A percentile compares a stretch with the other conserved stretches of the same genome.
Evolutionary conservation across 2,113 vertebrate genomes (phyloP).

Genomic region (Tenebrosternarchus preto): DNA sequence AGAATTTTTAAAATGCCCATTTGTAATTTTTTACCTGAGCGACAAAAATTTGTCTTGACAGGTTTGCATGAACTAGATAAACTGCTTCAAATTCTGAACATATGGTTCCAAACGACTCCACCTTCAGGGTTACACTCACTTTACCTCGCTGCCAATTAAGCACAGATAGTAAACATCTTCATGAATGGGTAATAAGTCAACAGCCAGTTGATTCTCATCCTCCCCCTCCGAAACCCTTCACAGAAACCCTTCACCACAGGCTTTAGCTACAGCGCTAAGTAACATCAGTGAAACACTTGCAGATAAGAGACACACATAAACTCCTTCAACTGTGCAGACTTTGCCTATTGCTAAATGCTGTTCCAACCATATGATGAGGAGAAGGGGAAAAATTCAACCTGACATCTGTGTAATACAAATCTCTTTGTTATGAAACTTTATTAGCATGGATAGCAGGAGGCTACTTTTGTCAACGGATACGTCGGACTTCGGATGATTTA

Average conservation of each 20-base stretch:
- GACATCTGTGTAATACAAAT: neutral
- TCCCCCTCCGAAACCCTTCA: neutral
- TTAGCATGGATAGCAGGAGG: neutral
- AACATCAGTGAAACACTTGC: conserved; percentile 25
- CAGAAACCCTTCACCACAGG: too few species aligned
- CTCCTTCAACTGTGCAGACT: neutral
- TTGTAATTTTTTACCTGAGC: neutral
- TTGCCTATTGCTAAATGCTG: neutral
- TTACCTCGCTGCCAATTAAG: conserved; percentile 23
- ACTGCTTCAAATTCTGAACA: too few species aligned
- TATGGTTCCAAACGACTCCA: neutral
- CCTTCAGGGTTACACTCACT: neutral
- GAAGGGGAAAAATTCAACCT: neutral
- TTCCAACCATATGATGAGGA: neutral
- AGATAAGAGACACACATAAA: conserved; percentile 36
- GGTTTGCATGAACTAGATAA: neutral
- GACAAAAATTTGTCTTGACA: neutral
- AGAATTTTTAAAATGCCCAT: neutral
- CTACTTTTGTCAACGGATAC: too few species aligned
- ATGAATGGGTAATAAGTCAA: conserved; percentile 8
- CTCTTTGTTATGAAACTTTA: neutral
- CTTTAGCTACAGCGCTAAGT: too few species aligned
- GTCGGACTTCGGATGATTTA: too few species aligned
- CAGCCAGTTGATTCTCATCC: neutral
- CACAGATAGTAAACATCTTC: neutral